These are phyloP conservation scores for Campoplex capitator DNA, from an alignment of 2,888 invertebrate genomes.

Conservation along the genomic window DNA sequence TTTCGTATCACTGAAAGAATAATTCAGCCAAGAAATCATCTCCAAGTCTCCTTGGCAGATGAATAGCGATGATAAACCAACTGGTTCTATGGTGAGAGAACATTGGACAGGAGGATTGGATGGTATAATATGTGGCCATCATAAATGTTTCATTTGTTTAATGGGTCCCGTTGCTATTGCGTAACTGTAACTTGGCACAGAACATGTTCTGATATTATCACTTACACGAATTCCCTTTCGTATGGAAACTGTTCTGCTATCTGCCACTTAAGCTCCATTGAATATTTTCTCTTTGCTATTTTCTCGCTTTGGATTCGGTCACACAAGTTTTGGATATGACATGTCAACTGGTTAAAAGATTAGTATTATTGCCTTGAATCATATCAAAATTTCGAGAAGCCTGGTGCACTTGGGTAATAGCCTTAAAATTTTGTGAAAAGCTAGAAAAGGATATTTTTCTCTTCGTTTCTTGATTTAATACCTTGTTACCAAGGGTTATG, in stretches of 20 bases:
- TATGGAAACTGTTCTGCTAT: conserved; percentile 70
- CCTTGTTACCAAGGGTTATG: conserved; percentile 35
- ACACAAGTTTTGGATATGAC: conserved; percentile 60
- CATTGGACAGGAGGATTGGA: conserved; percentile 28
- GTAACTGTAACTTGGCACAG: conserved; percentile 79
- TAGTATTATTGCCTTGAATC: conserved; percentile 56
- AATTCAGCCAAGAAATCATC: conserved; percentile 75
- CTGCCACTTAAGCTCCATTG: conserved; percentile 77
- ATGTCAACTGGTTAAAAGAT: conserved; percentile 50
- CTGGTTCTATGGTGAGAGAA: conserved; percentile 58
- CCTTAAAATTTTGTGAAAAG: conserved; percentile 27
- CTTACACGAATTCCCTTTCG: conserved; percentile 47
- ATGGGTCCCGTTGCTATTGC: conserved; percentile 75
- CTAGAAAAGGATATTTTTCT: conserved; percentile 51
- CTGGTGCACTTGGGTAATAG: conserved; percentile 28
- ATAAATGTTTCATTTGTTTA: conserved; percentile 80
- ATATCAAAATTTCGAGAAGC: background rate
- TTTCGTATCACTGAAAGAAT: conserved; percentile 54
- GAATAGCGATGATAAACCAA: conserved; percentile 78
- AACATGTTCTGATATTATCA: conserved; percentile 69
- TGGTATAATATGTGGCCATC: conserved; percentile 78
- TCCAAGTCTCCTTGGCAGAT: conserved; percentile 72
- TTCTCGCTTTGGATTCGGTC: conserved; percentile 57
- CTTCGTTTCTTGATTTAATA: conserved; percentile 46
- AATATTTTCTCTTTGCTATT: conserved; percentile 73